phyloP scores from a whole-genome alignment of 2,888 invertebrate genomes.

The Drosophila helvetica region DNA sequence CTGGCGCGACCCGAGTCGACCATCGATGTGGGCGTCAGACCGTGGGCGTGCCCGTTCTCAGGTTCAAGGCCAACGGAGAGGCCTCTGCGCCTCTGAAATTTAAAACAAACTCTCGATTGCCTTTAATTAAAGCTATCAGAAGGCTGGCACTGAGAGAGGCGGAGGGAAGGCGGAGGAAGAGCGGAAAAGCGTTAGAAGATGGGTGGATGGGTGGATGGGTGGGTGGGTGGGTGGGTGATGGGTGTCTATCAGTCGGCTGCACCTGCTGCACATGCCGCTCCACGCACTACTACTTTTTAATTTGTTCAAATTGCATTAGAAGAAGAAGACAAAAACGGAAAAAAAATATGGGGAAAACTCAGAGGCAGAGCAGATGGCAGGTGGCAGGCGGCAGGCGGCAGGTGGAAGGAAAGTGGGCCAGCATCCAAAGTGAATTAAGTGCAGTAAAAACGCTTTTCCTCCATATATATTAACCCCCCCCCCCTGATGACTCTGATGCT shows the following conservation, averaged over 20 bases:
- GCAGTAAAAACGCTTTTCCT: constrained; percentile 41
- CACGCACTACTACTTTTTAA: constrained; percentile 70
- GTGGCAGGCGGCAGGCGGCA: neutral
- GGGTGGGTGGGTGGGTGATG: too few species aligned
- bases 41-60: too few species aligned
- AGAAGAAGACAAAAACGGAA: too few species aligned
- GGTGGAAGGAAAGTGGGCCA: neutral
- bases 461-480: constrained; percentile 6
- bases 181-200: neutral
- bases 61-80: neutral
- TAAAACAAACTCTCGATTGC: constrained; percentile 35
- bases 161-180: neutral
- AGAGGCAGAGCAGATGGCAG: neutral
- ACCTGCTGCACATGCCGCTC: constrained; percentile 32
- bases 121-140: constrained; percentile 45
- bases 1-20: too few species aligned
- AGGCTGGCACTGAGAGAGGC: neutral
- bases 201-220: too few species aligned
- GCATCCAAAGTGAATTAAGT: constrained; percentile 65
- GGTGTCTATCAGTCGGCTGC: constrained; percentile 3
- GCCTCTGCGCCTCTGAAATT: neutral
- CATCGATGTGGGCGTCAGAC: too few species aligned
- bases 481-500: too few species aligned
- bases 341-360: constrained; percentile 9
- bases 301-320: constrained; percentile 74